Evolutionary conservation across 2,797 vertebrate genomes (phyloP), one percentile per base, ranked within the genome.

Genomic region (Synanceia verrucosa): DNA sequence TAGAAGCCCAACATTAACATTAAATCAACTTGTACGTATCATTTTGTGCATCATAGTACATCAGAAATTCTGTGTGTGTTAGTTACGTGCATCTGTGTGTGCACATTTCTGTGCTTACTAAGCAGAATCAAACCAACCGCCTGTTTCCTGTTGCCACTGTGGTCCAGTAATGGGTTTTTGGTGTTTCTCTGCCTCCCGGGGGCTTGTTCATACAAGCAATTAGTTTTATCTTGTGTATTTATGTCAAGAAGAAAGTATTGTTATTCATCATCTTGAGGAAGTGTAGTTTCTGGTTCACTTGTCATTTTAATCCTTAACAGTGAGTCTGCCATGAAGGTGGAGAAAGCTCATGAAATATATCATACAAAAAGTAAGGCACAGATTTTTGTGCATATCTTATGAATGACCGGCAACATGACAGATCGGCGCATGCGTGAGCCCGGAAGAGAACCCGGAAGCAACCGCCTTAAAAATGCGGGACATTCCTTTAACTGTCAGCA

Each of bases 191-290:
- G 64, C 48, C 78, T 85, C 71, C 62, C 36, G 60, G 74, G 80
- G 65, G 24, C 34, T 64, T 77, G 53, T 55, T 83, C 69, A 79
- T 71, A 75, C 59, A 70, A 76, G 78, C 77, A 87, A 86, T 89
- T 87, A 60, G 84, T 88, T 91, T 73, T 60, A 86, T 83, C 68
- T 77, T 80, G 78, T 73, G 48, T 82, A 76, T 85, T 90, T 89
- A 86, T 86, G 78, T 90, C 59, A 84, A 85, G 74, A n/a, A 61
- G 44, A 79, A 78, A 76, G 24, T 65, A 46, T 75, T 77, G 76
- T 82, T 86, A 84, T 91, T 88, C 69, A 85, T 88, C 86, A 86
- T 85, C 33, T 69, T 79, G 88, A 91, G 70, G 78, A 84, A 88
- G 72, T 78, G 76, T 60, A 24, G 78, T 68, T 85, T 85, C 82